Conservation (phyloP, 2,113 vertebrate species). For the Pseudonaja textilis region DNA sequence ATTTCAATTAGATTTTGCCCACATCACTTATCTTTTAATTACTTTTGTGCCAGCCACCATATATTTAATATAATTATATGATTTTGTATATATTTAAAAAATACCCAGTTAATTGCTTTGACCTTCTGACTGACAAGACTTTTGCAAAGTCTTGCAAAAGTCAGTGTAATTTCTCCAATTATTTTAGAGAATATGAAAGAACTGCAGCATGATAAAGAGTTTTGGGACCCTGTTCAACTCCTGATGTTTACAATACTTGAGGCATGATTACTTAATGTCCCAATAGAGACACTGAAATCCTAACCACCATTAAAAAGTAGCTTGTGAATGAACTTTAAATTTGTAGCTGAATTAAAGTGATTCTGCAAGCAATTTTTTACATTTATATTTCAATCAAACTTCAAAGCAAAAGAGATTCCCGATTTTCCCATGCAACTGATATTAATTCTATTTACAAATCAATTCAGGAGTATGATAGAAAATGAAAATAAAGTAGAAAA, state of each 20-base stretch:
- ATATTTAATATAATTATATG: background rate
- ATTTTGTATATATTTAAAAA: background rate
- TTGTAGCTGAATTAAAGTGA: background rate
- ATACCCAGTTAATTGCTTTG: background rate
- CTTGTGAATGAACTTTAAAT: background rate
- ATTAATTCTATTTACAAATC: background rate
- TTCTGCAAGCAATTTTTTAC: constrained; percentile 2
- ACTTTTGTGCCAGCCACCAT: background rate
- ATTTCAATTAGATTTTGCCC: background rate
- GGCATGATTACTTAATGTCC: background rate
- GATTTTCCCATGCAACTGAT: background rate
- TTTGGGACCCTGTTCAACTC: background rate
- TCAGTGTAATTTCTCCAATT: background rate
- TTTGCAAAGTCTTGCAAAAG: too few relatives aligned
- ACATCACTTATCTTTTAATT: background rate
- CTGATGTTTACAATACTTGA: background rate
- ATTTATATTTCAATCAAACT: background rate
- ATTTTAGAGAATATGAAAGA: background rate
- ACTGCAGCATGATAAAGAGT: background rate
- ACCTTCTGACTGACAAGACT: background rate
- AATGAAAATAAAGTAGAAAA: constrained; percentile 9
- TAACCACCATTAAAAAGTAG: background rate
- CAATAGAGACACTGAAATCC: background rate
- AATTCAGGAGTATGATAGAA: background rate
- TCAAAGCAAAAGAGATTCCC: background rate